Conservation (phyloP, 1,140 invertebrate genomes). For the Lasaia peninsularis region DNA sequence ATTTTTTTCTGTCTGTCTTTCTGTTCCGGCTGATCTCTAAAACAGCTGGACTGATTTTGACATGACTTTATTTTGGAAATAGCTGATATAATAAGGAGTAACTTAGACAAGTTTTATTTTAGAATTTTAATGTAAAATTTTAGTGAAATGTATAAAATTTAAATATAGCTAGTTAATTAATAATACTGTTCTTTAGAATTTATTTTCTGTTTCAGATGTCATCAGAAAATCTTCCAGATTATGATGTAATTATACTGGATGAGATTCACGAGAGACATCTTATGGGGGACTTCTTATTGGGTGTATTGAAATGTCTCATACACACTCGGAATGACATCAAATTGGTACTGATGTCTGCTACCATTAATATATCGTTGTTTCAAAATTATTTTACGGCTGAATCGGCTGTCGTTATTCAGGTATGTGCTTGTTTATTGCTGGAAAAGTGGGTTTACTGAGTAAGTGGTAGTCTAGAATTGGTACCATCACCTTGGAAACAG, state of each 20-base stretch:
- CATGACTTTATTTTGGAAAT: too few species aligned
- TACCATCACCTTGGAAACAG: too few species aligned
- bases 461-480: too few species aligned
- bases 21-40: too few species aligned
- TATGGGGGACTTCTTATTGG: conserved; percentile 96
- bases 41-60: too few species aligned
- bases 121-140: too few species aligned
- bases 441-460: too few species aligned
- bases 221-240: conserved; percentile 80
- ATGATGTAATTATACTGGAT: conserved; percentile 94
- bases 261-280: conserved; percentile 98
- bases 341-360: conserved; percentile 98
- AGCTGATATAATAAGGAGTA: too few species aligned
- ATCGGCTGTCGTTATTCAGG: conserved; percentile 88
- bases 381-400: conserved; percentile 91
- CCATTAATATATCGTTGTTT: conserved; percentile 97
- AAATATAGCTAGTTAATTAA: too few species aligned
- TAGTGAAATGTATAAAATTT: too few species aligned
- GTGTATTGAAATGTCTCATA: conserved; percentile 93
- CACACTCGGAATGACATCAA: conserved; percentile 90
- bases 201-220: conserved; percentile 69
- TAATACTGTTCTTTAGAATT: background rate
- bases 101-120: too few species aligned
- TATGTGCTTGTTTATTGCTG: conserved; percentile 45
- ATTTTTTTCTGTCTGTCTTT: too few species aligned